Evolutionary conservation across 2,888 invertebrate species (phyloP).

Genomic region (Polylopha cassiicola): DNA sequence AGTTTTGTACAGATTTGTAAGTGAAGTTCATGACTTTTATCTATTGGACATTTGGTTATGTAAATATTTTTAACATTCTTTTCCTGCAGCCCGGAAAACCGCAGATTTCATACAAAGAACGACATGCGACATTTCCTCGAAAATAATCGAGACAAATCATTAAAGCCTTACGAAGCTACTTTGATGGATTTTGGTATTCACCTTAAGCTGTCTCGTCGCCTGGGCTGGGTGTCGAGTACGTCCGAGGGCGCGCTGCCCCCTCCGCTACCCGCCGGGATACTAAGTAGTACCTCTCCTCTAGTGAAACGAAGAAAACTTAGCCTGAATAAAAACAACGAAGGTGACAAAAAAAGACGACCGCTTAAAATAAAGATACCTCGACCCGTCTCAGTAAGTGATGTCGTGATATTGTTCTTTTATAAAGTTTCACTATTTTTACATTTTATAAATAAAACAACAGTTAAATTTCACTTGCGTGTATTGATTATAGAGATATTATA

Average conservation of each 20-base stretch:
- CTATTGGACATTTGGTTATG: too few species aligned
- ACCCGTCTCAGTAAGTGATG: constrained; percentile 2
- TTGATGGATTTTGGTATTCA: constrained; percentile 67
- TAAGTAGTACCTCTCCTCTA: constrained; percentile 43
- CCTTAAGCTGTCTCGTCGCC: constrained; percentile 58
- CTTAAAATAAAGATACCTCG: constrained; percentile 3
- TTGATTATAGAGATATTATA: too few species aligned
- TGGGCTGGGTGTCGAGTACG: constrained; percentile 59
- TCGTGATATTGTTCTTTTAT: neutral
- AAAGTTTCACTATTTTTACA: neutral
- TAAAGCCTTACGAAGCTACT: constrained; percentile 44
- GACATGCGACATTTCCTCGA: constrained; percentile 62
- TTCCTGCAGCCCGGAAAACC: constrained; percentile 55
- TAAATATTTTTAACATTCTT: too few species aligned
- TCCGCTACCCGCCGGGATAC: constrained; percentile 33
- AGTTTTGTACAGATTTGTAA: too few species aligned
- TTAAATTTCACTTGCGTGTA: too few species aligned
- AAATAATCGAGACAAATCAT: constrained; percentile 31
- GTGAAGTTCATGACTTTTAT: too few species aligned
- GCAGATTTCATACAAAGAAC: constrained; percentile 60
- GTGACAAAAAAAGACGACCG: constrained; percentile 27
- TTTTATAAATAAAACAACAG: too few species aligned
- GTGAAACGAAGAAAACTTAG: constrained; percentile 44
- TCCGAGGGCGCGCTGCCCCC: constrained; percentile 18
- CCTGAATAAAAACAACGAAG: constrained; percentile 33